Percentiles rank a stretch among this genome's conserved stretches.
Evolutionary conservation across 2,113 vertebrate genomes (phyloP).

Genomic region (Melanerpes formicivorus): DNA sequence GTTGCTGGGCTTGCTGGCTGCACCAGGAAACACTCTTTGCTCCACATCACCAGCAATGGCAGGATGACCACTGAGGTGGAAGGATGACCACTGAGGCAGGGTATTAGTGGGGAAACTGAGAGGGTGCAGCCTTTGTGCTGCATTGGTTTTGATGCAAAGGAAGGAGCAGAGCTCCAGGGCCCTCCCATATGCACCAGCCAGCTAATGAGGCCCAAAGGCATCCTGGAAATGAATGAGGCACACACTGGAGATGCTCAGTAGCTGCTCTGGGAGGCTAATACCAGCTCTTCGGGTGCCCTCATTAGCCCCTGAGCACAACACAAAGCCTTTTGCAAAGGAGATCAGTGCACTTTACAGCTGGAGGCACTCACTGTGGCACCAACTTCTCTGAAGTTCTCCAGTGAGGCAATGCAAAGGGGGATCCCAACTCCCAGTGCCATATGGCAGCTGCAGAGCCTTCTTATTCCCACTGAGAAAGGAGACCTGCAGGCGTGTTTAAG

Average conservation of each 20-base stretch:
- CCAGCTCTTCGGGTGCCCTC: not conserved
- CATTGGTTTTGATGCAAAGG: not conserved
- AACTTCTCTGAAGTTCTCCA: not conserved
- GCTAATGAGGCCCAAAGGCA: not conserved
- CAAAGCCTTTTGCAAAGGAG: not conserved
- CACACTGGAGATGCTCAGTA: not conserved
- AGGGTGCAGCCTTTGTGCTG: not conserved
- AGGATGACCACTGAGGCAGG: not conserved
- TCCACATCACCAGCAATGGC: not conserved
- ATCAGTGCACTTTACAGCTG: not conserved
- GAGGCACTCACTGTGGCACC: rapidly evolving
- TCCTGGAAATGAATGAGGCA: not conserved
- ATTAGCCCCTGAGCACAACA: not conserved
- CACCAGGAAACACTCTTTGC: not conserved
- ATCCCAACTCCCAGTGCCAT: not conserved
- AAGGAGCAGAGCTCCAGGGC: not conserved
- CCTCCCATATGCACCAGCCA: not conserved
- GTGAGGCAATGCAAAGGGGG: not conserved
- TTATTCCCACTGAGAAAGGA: not conserved
- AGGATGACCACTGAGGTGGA: not conserved
- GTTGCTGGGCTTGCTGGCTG: not conserved
- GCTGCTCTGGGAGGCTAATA: not conserved
- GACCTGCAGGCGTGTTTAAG: not conserved
- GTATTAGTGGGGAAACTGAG: not conserved
- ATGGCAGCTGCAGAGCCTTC: not conserved